These are phyloP conservation scores for Drosophila anceps DNA, from an alignment of 2,888 invertebrate species.

Conservation along the genomic window DNA sequence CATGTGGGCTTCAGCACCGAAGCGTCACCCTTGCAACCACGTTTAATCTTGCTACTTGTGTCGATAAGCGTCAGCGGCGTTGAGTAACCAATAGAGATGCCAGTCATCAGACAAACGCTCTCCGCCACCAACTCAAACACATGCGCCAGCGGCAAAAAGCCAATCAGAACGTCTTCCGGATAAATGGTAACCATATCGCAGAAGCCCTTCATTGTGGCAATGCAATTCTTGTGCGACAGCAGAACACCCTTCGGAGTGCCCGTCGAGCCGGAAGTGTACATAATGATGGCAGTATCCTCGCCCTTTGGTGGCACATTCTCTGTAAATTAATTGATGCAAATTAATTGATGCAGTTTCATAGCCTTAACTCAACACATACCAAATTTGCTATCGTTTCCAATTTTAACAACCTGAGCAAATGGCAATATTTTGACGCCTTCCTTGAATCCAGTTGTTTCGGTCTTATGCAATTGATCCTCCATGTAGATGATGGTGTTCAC, in stretches of 20 bases:
- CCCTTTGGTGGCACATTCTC: conserved; percentile 88
- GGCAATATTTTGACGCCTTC: conserved; percentile 90
- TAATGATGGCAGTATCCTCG: conserved; percentile 96
- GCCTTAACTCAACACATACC: conserved; percentile 82
- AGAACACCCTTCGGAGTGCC: conserved; percentile 97
- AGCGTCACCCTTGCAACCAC: conserved; percentile 97
- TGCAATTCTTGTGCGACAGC: conserved; percentile 92
- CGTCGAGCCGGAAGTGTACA: conserved; percentile 99
- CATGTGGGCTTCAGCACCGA: conserved; percentile 96
- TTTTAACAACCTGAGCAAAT: conserved; percentile 90
- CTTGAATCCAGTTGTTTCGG: conserved; percentile 90
- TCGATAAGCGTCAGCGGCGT: conserved; percentile 97
- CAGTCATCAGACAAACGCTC: conserved; percentile 92
- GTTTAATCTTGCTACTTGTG: conserved; percentile 97
- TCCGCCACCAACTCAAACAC: conserved; percentile 98
- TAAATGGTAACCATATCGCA: conserved; percentile 91
- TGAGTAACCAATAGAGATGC: conserved; percentile 98
- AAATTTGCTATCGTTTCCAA: conserved; percentile 86
- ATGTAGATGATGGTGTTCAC: conserved; percentile 94
- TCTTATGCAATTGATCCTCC: conserved; percentile 93
- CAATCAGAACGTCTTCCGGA: conserved; percentile 94
- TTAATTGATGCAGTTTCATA: too few relatives aligned
- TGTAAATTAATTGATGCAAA: conserved; percentile 67
- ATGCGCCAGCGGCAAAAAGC: conserved; percentile 97
- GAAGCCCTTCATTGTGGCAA: conserved; percentile 92